phyloP scores from a whole-genome alignment of 2,888 invertebrate genomes.

The Torymus aiolomorphi region DNA sequence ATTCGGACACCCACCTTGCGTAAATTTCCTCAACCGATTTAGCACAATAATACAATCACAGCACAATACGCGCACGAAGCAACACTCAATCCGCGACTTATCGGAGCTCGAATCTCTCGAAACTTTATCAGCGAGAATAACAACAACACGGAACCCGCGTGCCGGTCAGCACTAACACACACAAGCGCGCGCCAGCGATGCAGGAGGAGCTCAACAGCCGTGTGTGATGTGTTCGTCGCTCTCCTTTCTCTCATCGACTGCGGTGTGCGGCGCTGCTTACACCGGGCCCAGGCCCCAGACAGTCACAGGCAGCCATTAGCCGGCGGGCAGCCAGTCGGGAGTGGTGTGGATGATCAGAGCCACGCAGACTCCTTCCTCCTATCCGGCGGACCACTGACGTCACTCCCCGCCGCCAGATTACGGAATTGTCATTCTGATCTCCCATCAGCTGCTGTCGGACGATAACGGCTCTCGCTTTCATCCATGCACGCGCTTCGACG shows the following conservation, averaged over 20 bases:
- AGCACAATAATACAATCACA: no score
- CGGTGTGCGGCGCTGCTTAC: background rate
- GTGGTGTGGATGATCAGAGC: slow-evolving; percentile 1
- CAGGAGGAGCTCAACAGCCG: background rate
- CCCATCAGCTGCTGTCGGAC: background rate
- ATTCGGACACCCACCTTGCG: no score
- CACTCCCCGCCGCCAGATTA: slow-evolving; percentile 41
- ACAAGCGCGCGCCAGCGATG: slow-evolving; percentile 17
- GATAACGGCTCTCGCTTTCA: slow-evolving; percentile 6
- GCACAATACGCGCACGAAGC: no score
- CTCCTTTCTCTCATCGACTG: slow-evolving; percentile 54
- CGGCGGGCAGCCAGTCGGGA: no score
- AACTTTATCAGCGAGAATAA: no score
- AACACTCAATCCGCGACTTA: no score
- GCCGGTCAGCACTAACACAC: background rate
- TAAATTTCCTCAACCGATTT: no score
- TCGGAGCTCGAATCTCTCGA: no score
- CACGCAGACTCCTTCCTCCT: slow-evolving; percentile 31
- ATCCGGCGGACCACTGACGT: slow-evolving; percentile 46
- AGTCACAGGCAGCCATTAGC: background rate
- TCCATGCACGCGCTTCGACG: background rate
- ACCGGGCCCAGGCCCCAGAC: slow-evolving; percentile 6
- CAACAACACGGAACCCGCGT: no score
- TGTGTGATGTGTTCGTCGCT: slow-evolving; percentile 41
- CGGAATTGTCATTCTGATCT: slow-evolving; percentile 46